These are phyloP conservation scores for Brachirus orientalis DNA, from an alignment of 2,113 vertebrate species.

Conservation along the genomic window DNA sequence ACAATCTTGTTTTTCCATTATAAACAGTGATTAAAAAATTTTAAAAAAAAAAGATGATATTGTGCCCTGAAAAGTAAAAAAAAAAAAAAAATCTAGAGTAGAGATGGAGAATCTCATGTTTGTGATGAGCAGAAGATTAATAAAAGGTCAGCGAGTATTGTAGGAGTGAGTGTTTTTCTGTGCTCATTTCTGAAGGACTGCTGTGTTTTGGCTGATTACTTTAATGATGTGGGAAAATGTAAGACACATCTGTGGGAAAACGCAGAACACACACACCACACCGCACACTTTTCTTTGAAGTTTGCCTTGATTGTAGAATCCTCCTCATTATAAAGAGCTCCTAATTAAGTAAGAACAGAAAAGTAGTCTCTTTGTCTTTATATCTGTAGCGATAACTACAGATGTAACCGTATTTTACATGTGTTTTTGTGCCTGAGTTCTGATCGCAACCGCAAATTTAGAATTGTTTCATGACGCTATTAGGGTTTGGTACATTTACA, in stretches of 20 bases:
- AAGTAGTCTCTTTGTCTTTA: not conserved
- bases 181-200: constrained; percentile 1
- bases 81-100: too few relatives aligned
- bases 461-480: too few relatives aligned
- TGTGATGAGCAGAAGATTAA: not conserved
- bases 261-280: constrained; percentile 7
- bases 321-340: constrained; percentile 24
- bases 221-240: constrained; percentile 10
- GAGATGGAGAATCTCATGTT: too few relatives aligned
- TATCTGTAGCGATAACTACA: too few relatives aligned
- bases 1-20: not conserved
- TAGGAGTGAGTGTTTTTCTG: not conserved
- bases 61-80: too few relatives aligned
- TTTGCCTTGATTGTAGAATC: constrained; percentile 5
- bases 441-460: not conserved
- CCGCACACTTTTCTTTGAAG: constrained; percentile 24
- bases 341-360: constrained; percentile 7
- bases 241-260: not conserved
- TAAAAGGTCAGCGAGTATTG: not conserved
- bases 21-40: not conserved
- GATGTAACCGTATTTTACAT: not conserved
- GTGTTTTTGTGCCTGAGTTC: too few relatives aligned
- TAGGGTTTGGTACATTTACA: too few relatives aligned
- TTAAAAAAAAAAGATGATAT: not conserved
- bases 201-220: not conserved